Percentiles rank a stretch among this genome's conserved stretches.
Evolutionary conservation across 1,140 invertebrate species (phyloP).

Genomic region (Dolichoris vasculosae): DNA sequence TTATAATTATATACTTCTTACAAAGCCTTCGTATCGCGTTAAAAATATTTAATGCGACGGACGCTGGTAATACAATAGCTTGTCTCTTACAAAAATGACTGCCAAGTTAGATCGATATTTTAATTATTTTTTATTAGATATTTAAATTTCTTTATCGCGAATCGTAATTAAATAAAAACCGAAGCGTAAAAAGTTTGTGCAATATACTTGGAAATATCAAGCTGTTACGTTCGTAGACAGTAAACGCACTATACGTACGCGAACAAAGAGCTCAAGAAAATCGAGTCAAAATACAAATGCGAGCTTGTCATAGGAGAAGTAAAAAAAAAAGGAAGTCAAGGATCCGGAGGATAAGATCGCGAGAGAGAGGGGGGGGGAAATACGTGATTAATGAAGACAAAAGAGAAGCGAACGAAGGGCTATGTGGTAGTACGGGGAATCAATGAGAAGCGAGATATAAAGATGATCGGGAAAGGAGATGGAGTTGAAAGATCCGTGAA

Average conservation of each 20-base stretch:
- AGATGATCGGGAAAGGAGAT: slow-evolving; percentile 15
- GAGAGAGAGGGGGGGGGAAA: not conserved
- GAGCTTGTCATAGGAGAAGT: not conserved
- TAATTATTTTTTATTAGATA: not conserved
- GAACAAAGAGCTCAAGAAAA: slow-evolving; percentile 42
- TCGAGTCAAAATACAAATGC: slow-evolving; percentile 24
- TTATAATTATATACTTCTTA: not conserved
- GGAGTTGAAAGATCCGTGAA: not conserved
- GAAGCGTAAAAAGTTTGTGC: not conserved
- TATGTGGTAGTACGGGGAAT: not conserved
- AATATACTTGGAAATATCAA: not conserved
- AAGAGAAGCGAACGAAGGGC: not conserved
- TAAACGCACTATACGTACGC: not conserved
- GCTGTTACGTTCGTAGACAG: not conserved
- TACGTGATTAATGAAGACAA: slow-evolving; percentile 17
- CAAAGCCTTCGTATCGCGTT: too few species aligned
- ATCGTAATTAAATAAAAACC: not conserved
- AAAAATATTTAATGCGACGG: too few species aligned
- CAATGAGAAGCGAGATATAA: not conserved
- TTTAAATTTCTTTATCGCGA: not conserved
- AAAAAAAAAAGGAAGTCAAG: slow-evolving; percentile 46
- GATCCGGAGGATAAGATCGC: slow-evolving; percentile 27
- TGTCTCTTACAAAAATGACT: not conserved
- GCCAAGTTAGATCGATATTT: not conserved
- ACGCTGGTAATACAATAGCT: too few species aligned